Evolutionary conservation across 2,797 vertebrate species (phyloP).

Genomic region (Capromys pilorides): DNA sequence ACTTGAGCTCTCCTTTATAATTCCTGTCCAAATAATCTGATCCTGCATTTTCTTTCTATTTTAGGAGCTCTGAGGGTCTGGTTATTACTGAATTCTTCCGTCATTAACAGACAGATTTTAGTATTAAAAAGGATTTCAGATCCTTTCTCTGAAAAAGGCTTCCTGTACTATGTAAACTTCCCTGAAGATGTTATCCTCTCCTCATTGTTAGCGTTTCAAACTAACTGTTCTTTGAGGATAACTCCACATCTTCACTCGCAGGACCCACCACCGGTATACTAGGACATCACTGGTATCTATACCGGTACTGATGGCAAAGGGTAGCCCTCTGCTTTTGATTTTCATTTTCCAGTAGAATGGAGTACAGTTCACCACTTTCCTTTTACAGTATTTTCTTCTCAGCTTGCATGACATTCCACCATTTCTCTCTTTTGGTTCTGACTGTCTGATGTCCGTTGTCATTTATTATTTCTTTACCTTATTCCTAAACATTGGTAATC

Average conservation of each 20-base stretch:
- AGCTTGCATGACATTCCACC: neutral
- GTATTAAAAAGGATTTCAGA: neutral
- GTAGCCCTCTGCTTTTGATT: neutral
- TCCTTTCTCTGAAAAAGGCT: neutral
- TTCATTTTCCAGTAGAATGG: neutral
- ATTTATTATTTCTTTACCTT: neutral
- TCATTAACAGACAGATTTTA: neutral
- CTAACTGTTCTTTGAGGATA: fast-evolving
- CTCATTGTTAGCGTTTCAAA: neutral
- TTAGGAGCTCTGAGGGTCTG: neutral
- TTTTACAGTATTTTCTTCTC: neutral
- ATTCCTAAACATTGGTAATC: neutral
- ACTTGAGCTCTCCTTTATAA: neutral
- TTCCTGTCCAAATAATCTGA: neutral
- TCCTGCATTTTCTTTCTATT: neutral
- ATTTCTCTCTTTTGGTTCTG: neutral
- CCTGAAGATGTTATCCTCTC: neutral
- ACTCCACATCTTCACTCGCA: neutral
- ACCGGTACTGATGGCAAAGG: neutral
- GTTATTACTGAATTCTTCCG: neutral
- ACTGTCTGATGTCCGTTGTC: neutral
- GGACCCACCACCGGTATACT: no score
- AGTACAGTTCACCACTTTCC: neutral
- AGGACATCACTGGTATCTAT: neutral
- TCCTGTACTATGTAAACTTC: neutral